A percentile compares a stretch with the other conserved stretches of the same genome.
Evolutionary conservation across 2,888 invertebrate genomes (phyloP).

Genomic region (Trachelus troglodyta): DNA sequence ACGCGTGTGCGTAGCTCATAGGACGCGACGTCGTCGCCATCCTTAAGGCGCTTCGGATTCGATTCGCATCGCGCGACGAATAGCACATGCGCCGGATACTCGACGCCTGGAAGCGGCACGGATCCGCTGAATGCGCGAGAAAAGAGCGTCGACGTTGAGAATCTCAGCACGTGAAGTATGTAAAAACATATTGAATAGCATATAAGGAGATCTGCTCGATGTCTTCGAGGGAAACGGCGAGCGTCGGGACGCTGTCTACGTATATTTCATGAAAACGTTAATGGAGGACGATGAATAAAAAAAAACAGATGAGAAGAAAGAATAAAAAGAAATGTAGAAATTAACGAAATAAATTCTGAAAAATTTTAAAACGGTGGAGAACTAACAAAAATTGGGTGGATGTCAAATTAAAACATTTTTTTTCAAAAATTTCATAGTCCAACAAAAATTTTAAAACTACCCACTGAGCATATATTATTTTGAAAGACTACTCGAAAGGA

Average conservation of each 20-base stretch:
- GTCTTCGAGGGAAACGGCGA: not conserved
- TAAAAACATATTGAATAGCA: not conserved
- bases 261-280: not conserved
- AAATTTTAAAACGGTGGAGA: too few species aligned
- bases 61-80: not conserved
- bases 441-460: too few species aligned
- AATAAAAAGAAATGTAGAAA: not conserved
- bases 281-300: not conserved
- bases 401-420: too few species aligned
- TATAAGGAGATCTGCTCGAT: not conserved
- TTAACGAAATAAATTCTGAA: not conserved
- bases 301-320: not conserved
- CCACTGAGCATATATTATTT: not conserved
- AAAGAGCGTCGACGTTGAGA: not conserved
- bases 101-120: not conserved
- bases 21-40: not conserved
- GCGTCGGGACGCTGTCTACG: not conserved
- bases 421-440: too few species aligned
- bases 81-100: not conserved
- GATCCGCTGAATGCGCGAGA: not conserved
- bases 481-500: not conserved
- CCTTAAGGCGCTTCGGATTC: not conserved
- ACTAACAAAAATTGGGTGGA: too few species aligned
- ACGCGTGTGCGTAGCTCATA: not conserved
- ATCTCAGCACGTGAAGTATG: not conserved